Evolutionary conservation across 2,888 invertebrate species (phyloP).

Genomic region (Ceratothoa steindachneri): DNA sequence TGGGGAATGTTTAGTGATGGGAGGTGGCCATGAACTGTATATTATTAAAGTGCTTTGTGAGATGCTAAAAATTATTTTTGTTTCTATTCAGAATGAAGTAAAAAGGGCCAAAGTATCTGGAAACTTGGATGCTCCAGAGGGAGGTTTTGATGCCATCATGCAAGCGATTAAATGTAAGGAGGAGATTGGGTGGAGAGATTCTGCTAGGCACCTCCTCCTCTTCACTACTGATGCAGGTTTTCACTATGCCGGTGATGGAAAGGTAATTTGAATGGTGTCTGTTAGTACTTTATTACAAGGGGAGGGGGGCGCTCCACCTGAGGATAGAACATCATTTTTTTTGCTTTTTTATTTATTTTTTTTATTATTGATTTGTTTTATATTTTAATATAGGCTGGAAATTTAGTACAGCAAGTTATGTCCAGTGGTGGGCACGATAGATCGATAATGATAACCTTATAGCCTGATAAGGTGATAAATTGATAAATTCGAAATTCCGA

Average conservation of each 20-base stretch:
- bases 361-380: not conserved
- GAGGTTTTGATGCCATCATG: constrained; percentile 99
- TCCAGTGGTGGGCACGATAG: too few relatives aligned
- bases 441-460: too few relatives aligned
- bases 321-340: not conserved
- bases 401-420: too few relatives aligned
- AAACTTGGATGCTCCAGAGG: constrained; percentile 96
- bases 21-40: too few relatives aligned
- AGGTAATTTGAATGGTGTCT: not conserved
- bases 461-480: too few relatives aligned
- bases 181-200: constrained; percentile 90
- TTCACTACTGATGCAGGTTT: constrained; percentile 99
- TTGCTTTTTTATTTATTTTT: not conserved
- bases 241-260: constrained; percentile 92
- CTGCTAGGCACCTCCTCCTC: constrained; percentile 87
- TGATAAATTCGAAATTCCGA: too few relatives aligned
- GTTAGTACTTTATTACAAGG: not conserved
- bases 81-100: constrained; percentile 56
- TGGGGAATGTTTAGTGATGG: too few relatives aligned
- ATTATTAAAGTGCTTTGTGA: too few relatives aligned
- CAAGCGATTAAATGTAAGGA: constrained; percentile 88
- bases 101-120: constrained; percentile 82
- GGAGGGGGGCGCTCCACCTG: not conserved
- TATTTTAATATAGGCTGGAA: too few relatives aligned
- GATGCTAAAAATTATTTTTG: too few relatives aligned